Conservation (phyloP, 2,888 invertebrate species). For the Aporophyla nigra region DNA sequence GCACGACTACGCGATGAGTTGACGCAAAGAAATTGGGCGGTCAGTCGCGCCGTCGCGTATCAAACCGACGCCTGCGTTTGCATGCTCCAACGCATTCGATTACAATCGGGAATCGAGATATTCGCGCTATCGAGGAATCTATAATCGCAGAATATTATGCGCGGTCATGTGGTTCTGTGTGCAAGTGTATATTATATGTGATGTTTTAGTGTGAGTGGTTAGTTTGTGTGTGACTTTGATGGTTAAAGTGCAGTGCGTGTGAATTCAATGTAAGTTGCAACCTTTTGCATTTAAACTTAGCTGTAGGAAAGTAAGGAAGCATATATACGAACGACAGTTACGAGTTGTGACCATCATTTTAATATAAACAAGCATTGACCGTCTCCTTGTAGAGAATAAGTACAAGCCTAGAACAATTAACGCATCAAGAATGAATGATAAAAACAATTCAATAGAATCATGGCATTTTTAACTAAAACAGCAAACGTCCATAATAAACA, state of each 20-base stretch:
- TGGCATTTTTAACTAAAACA: not conserved
- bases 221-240: conserved; percentile 43
- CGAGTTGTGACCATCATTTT: not conserved
- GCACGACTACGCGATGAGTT: conserved; percentile 70
- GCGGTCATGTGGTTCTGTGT: conserved; percentile 53
- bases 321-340: no score
- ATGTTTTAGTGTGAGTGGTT: conserved; percentile 48
- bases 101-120: conserved; percentile 49
- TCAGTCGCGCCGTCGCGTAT: conserved; percentile 83
- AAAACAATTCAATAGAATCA: not conserved
- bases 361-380: not conserved
- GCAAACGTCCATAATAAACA: not conserved
- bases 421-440: not conserved
- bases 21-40: conserved; percentile 82
- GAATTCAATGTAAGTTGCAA: conserved; percentile 63
- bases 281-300: not conserved
- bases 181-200: conserved; percentile 44
- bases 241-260: conserved; percentile 35
- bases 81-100: conserved; percentile 58
- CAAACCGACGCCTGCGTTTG: conserved; percentile 80
- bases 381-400: not conserved
- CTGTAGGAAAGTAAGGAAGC: not conserved
- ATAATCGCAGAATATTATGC: conserved; percentile 42
- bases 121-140: conserved; percentile 53
- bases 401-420: not conserved